Conservation (phyloP, 2,113 vertebrate genomes). For the Cottus gobio region DNA sequence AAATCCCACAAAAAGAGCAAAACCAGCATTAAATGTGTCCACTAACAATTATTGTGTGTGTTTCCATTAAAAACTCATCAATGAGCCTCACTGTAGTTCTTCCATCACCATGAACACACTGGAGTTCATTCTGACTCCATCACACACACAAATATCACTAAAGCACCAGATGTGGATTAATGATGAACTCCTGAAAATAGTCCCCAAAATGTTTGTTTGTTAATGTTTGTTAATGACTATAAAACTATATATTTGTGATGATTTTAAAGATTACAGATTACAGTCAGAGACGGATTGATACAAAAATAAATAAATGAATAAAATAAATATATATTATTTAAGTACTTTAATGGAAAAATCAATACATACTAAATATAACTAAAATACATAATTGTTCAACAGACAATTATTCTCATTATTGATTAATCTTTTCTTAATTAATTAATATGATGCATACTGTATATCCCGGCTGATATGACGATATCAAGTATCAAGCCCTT, state of each 20-base stretch:
- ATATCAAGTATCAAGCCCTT: not conserved
- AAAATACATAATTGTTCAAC: too few relatives aligned
- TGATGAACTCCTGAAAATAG: not conserved
- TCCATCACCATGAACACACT: not conserved
- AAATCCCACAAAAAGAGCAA: not conserved
- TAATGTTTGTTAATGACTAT: too few relatives aligned
- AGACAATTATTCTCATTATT: too few relatives aligned
- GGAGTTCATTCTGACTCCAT: too few relatives aligned
- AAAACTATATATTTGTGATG: not conserved
- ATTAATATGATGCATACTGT: not conserved
- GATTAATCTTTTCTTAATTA: too few relatives aligned
- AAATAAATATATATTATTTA: too few relatives aligned
- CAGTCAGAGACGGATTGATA: too few relatives aligned
- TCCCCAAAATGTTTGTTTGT: not conserved
- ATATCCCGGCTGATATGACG: not conserved
- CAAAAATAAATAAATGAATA: too few relatives aligned
- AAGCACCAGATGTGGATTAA: not conserved
- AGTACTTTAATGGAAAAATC: too few relatives aligned
- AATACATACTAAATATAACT: too few relatives aligned
- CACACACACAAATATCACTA: not conserved
- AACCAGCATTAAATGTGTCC: not conserved
- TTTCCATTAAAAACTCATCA: too few relatives aligned
- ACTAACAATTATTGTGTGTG: not conserved
- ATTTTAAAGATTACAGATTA: not conserved
- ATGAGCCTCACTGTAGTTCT: not conserved